Base-by-base conservation (phyloP, 2,113 vertebrate genomes). In the Pipa parva region DNA sequence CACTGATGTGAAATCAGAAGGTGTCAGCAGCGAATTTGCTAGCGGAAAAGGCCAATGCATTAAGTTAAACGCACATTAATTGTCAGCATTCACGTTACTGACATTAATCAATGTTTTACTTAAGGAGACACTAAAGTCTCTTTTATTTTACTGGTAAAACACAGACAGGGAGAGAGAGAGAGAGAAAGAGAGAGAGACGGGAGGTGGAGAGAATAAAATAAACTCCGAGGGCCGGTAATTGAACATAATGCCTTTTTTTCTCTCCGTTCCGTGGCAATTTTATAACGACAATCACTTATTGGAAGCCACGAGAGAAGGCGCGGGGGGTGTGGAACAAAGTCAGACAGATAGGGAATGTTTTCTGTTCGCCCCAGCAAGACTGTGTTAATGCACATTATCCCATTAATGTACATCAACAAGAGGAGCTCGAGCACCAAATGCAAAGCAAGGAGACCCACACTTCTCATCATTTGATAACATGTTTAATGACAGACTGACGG, bases 401-500 rank as follows among this genome's bases (percentile, higher is more conserved):
- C 87, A 95, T 98, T 97, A 97, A 88, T 72, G 88, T 82, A 85
- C 91, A 92, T 98, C 94, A 93, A 87, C 92, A 85, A 91, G 81
- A 92, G 89, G 83, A 84, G 80, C 78, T 79, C 75, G 87, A 88
- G 87, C 85, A 86, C 87, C 78, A n/a, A 89, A 85, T 80, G 92
- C 88, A 76, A 90, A 94, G 91, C 84, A 85, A 15, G 10, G 87
- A 85, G 87, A 90, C 86, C 83, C 81, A 87, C 90, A 90, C 91
- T 93, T 91, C 93, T 92, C 91, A 92, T 92, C 91, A 91, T 95
- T 92, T 93, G 90, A 97, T 96, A 95, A 91, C 91, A 94, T 93
- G 93, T 95, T 95, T 96, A 94, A 97, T 90, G 92, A 95, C 93
- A 95, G 92, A 95, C 92, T 93, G 93, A 97, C 90, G 88, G 90